These are phyloP conservation scores for Clavelina lepadiformis DNA, from an alignment of 23 tunicate species.

Conservation along the genomic window DNA sequence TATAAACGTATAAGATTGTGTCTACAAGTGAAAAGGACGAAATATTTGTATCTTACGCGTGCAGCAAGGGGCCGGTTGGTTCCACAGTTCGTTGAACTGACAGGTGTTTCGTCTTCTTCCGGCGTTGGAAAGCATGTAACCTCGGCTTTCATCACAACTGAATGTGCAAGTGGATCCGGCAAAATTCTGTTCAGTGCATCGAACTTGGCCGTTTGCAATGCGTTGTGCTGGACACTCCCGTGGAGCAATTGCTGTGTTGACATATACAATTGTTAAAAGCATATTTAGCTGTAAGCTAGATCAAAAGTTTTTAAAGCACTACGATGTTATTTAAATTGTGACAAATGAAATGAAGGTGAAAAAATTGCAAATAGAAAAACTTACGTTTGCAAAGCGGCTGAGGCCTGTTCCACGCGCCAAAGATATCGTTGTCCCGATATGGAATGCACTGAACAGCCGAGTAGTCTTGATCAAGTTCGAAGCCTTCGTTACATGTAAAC, in stretches of 20 bases:
- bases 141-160: slow-evolving; percentile 12
- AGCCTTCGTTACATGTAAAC: slow-evolving; percentile 36
- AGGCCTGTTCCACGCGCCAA: slow-evolving; percentile 44
- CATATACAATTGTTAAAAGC: too few species aligned
- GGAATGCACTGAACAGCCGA: slow-evolving; percentile 8
- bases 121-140: slow-evolving; percentile 21
- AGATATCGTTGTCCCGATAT: slow-evolving; percentile 2
- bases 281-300: too few species aligned
- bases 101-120: slow-evolving; percentile 13
- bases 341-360: neutral
- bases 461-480: slow-evolving; percentile 11
- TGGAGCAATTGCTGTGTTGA: too few species aligned
- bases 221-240: slow-evolving; percentile 18
- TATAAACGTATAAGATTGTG: neutral
- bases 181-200: slow-evolving; percentile 19
- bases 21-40: neutral
- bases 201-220: slow-evolving; percentile 22
- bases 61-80: slow-evolving; percentile 55
- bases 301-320: neutral
- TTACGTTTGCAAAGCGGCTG: slow-evolving; percentile 50
- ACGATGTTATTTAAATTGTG: neutral
- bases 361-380: neutral
- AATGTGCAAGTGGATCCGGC: slow-evolving; percentile 42
- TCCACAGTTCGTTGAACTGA: slow-evolving; percentile 46
- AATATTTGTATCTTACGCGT: slow-evolving; percentile 72